Conservation (phyloP, 2,888 invertebrate species). For the Nomada fucata region DNA sequence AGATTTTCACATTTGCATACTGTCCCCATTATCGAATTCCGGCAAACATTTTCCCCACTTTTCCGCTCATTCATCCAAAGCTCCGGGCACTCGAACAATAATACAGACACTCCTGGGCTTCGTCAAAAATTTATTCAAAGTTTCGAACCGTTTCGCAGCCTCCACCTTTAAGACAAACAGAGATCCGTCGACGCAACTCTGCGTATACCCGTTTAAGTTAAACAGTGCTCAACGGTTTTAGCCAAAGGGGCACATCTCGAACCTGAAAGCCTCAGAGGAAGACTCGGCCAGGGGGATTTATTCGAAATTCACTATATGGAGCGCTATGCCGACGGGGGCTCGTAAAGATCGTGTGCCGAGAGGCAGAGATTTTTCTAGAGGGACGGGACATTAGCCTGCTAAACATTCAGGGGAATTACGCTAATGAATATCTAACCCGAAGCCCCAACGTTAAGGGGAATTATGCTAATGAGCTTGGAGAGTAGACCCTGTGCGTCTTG, state of each 20-base stretch:
- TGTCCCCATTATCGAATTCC: not conserved
- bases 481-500: constrained; percentile 28
- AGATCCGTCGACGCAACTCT: not conserved
- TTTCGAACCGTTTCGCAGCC: not conserved
- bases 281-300: not conserved
- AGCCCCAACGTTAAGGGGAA: constrained; percentile 36
- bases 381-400: constrained; percentile 37
- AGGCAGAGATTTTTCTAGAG: constrained; percentile 34
- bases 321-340: not conserved
- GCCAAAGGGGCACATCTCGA: not conserved
- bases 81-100: no score
- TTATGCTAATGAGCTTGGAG: constrained; percentile 46
- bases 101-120: not conserved
- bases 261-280: not conserved
- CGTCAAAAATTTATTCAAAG: not conserved
- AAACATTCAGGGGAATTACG: constrained; percentile 54
- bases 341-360: constrained; percentile 23
- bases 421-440: constrained; percentile 53
- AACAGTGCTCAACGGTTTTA: not conserved
- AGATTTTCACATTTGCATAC: not conserved
- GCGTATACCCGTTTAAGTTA: not conserved
- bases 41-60: not conserved
- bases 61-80: not conserved
- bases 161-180: not conserved
- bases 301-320: constrained; percentile 4